Conservation (phyloP, 2,888 invertebrate species). For the Pseudococcus jackbeardsleyi region DNA sequence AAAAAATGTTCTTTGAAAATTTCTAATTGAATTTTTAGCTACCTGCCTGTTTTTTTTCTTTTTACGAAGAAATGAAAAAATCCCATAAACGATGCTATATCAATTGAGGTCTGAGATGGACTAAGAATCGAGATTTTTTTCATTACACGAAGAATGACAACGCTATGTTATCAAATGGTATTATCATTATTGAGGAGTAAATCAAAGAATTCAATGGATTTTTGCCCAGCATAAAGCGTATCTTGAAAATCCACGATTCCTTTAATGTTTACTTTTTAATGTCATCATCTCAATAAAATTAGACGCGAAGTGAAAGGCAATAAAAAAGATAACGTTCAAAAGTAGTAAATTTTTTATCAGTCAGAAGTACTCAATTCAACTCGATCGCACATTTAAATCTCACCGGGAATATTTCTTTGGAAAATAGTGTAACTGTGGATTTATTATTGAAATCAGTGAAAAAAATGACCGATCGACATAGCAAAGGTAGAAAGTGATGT, state of each 20-base stretch:
- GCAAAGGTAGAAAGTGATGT: not conserved
- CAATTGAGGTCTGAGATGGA: no score
- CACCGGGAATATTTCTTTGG: not conserved
- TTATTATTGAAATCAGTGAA: not conserved
- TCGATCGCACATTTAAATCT: not conserved
- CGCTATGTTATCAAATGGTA: not conserved
- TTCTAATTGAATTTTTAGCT: no score
- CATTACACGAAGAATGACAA: not conserved
- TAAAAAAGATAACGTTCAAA: not conserved
- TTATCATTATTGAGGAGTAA: not conserved
- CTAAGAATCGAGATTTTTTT: not conserved
- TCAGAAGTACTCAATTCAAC: not conserved
- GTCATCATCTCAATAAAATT: slow-evolving; percentile 3
- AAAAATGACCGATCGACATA: not conserved
- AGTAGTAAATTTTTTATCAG: not conserved
- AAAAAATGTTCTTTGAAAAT: no score
- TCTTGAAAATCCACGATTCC: not conserved
- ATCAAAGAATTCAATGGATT: not conserved
- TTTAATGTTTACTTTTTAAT: slow-evolving; percentile 14
- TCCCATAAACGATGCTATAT: no score
- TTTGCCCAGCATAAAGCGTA: not conserved
- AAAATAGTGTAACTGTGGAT: no score
- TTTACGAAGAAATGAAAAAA: no score
- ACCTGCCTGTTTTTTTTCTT: no score
- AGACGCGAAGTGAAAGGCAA: not conserved